Percentiles rank a stretch among this genome's conserved stretches.
phyloP scores from a whole-genome alignment of 2,797 vertebrate species.

The Glossophaga mutica region DNA sequence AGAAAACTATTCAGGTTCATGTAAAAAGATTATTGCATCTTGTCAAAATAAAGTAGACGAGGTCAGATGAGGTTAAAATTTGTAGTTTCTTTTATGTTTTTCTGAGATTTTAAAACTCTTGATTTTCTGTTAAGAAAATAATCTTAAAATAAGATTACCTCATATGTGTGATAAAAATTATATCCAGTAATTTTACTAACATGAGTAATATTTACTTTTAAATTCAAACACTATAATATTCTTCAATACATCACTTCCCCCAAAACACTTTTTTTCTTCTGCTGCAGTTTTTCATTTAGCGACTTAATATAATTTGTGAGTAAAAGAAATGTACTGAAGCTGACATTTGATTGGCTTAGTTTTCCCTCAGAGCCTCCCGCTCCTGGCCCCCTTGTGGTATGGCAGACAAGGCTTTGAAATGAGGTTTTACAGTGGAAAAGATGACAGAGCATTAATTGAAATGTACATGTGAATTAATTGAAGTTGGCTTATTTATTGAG shows the following conservation, averaged over 20 bases:
- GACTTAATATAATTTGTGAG: slow-evolving; percentile 17
- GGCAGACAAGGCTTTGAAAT: neutral
- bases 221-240: neutral
- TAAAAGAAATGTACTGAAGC: slow-evolving; percentile 6
- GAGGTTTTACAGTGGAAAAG: neutral
- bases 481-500: neutral
- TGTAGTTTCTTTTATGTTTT: neutral
- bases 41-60: neutral
- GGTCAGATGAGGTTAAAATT: neutral
- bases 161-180: neutral
- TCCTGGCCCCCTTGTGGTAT: neutral
- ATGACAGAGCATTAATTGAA: neutral
- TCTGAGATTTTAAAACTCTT: neutral
- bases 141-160: neutral
- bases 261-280: neutral
- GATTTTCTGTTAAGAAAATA: neutral
- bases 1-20: neutral
- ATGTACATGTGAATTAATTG: neutral
- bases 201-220: slow-evolving; percentile 9
- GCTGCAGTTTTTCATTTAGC: neutral
- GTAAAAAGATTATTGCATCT: neutral
- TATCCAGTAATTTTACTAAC: neutral
- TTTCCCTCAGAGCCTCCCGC: neutral
- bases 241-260: neutral
- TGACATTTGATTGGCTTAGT: neutral